Evolutionary conservation across 1,140 invertebrate species (phyloP).

Genomic region (Pteromalus puparum): DNA sequence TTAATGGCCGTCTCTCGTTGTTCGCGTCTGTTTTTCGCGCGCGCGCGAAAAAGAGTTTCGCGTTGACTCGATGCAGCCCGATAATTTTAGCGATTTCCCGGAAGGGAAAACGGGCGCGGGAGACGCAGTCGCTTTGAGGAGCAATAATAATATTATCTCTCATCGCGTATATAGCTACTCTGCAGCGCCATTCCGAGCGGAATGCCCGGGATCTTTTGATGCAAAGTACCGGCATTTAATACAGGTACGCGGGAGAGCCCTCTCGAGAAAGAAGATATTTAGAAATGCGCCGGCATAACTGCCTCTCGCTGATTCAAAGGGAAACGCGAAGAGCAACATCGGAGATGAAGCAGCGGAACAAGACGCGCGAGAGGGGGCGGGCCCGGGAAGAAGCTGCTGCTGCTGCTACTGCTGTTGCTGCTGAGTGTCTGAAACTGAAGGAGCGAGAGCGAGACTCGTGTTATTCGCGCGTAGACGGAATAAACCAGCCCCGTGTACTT

Average conservation of each 20-base stretch:
- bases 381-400: not conserved
- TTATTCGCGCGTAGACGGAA: conserved; percentile 29
- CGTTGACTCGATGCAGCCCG: not conserved
- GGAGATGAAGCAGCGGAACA: conserved; percentile 46
- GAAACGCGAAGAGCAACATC: conserved; percentile 23
- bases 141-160: conserved; percentile 1
- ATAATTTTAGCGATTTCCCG: not conserved
- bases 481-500: conserved; percentile 34
- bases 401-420: not conserved
- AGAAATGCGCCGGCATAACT: conserved; percentile 31
- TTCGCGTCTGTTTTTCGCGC: not conserved
- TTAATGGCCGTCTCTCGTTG: conserved; percentile 13
- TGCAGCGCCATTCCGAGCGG: not conserved
- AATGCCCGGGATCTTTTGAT: conserved; percentile 23
- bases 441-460: not conserved
- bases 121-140: not conserved
- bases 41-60: too few relatives aligned
- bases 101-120: too few relatives aligned
- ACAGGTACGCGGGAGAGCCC: not conserved
- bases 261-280: conserved; percentile 46
- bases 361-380: conserved; percentile 21
- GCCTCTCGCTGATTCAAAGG: conserved; percentile 45
- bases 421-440: conserved; percentile 42
- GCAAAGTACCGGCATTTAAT: conserved; percentile 16
- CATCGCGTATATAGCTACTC: not conserved